These are phyloP conservation scores for Campopleginae sp. DNA, from an alignment of 2,888 invertebrate genomes.

Conservation along the genomic window DNA sequence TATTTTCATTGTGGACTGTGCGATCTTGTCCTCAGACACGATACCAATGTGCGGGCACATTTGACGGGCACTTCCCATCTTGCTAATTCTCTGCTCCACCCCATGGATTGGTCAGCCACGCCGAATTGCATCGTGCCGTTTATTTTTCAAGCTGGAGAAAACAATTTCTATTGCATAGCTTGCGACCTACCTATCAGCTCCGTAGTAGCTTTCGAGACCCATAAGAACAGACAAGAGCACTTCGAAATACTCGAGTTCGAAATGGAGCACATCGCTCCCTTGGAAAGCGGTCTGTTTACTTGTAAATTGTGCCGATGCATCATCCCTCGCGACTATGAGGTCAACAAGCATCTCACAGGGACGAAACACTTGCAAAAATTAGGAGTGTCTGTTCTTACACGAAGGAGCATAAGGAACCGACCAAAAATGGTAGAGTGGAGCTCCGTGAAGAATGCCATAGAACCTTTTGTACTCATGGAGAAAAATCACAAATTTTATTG, in stretches of 20 bases:
- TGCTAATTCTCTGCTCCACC: not conserved
- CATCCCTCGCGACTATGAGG: not conserved
- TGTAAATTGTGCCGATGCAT: not conserved
- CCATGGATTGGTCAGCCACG: not conserved
- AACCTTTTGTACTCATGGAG: not conserved
- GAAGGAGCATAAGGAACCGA: not conserved
- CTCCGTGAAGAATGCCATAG: not conserved
- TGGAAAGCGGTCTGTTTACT: not conserved
- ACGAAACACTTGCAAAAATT: not conserved
- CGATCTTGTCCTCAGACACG: not conserved
- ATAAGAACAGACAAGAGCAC: not conserved
- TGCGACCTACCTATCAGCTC: not conserved
- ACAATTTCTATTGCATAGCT: not conserved
- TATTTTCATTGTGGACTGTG: constrained; percentile 5
- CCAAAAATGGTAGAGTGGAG: not conserved
- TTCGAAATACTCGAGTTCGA: not conserved
- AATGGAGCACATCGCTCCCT: not conserved
- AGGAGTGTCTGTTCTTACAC: not conserved
- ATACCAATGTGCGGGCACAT: not conserved
- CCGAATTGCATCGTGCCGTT: not conserved
- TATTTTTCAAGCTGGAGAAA: not conserved
- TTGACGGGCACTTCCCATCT: not conserved
- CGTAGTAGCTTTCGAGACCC: not conserved
- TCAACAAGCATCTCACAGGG: not conserved
- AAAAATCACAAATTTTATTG: not conserved